Percentiles rank a stretch among this genome's conserved stretches.
Evolutionary conservation across 1,140 invertebrate genomes (phyloP).

Genomic region (Leucophenga varia): DNA sequence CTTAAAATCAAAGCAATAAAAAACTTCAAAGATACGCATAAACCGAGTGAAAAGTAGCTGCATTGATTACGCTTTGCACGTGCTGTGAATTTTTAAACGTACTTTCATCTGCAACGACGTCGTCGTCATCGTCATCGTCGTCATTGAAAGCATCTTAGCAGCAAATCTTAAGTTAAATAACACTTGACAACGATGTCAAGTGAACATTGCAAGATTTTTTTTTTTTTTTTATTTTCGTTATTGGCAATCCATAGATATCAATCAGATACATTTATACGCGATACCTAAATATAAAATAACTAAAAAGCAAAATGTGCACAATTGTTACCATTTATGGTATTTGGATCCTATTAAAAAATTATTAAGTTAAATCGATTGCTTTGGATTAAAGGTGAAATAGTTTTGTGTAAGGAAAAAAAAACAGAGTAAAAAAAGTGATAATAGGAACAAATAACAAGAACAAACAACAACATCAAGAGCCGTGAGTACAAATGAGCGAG

Average conservation of each 20-base stretch:
- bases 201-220: too few species aligned
- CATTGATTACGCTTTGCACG: constrained; percentile 26
- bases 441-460: too few species aligned
- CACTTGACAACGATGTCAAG: too few species aligned
- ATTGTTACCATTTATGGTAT: constrained; percentile 39
- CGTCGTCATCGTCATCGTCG: constrained; percentile 3
- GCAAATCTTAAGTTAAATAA: too few species aligned
- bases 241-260: constrained; percentile 20
- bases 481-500: too few species aligned
- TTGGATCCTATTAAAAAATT: constrained; percentile 47
- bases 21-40: too few species aligned
- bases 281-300: constrained; percentile 20
- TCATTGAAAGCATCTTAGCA: constrained; percentile 6
- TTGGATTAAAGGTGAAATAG: too few species aligned
- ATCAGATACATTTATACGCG: too few species aligned
- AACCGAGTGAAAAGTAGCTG: constrained; percentile 2
- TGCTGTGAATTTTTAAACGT: constrained; percentile 38
- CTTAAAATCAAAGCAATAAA: constrained; percentile 5
- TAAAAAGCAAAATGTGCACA: constrained; percentile 14
- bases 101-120: constrained; percentile 33
- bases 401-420: too few species aligned
- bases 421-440: too few species aligned
- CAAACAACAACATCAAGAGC: too few species aligned
- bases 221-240: too few species aligned
- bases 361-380: constrained; percentile 31